Percentiles rank a stretch among this genome's conserved stretches.
These are phyloP conservation scores for Anguilla rostrata DNA, from an alignment of 2,113 vertebrate species.

Conservation along the genomic window DNA sequence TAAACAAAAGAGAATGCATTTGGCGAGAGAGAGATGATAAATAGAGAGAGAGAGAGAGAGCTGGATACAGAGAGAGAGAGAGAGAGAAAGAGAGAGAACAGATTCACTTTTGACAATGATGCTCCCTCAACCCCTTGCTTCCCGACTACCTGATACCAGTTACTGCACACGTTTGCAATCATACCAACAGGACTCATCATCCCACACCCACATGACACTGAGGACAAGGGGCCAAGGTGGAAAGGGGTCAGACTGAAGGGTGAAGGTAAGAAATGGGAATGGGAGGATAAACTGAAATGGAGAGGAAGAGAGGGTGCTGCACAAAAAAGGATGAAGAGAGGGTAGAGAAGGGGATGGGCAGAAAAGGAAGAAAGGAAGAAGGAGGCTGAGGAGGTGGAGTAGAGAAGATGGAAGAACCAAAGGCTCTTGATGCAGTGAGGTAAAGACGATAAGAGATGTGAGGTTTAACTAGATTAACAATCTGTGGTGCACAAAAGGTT, in stretches of 20 bases:
- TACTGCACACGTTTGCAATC: neutral
- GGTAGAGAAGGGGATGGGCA: neutral
- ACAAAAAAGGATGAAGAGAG: too few species aligned
- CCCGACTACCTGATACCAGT: neutral
- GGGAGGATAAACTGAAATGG: neutral
- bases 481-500: neutral
- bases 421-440: neutral
- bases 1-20: neutral
- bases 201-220: neutral
- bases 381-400: neutral
- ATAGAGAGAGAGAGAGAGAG: too few species aligned
- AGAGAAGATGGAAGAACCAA: neutral
- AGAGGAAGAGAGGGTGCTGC: neutral
- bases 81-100: too few species aligned
- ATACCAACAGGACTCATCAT: neutral
- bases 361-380: neutral
- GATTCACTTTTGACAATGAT: too few species aligned
- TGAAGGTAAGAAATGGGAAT: neutral
- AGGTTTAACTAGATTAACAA: too few species aligned
- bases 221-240: neutral
- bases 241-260: too few species aligned
- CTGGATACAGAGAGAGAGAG: too few species aligned
- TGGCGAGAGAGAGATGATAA: neutral
- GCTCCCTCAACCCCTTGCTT: neutral
- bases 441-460: neutral